A percentile compares a stretch with the other conserved stretches of the same genome.
Conservation (phyloP, 2,113 vertebrate genomes). For the Corvus hawaiiensis region DNA sequence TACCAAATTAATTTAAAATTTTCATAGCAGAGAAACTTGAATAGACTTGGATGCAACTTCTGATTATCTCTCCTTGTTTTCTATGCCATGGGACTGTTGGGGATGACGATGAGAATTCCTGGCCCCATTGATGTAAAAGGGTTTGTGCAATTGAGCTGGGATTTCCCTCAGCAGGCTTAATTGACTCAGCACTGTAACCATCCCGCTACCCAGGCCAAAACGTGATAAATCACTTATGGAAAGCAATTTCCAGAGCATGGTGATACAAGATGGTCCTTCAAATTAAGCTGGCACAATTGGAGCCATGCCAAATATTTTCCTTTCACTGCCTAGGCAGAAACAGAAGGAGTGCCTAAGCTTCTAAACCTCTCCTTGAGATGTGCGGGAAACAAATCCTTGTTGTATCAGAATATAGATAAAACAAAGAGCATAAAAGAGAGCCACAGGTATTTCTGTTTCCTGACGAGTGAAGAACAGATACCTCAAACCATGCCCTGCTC, state of each 20-base stretch:
- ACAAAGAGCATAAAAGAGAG: neutral
- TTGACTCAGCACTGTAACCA: neutral
- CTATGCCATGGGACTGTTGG: neutral
- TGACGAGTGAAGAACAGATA: neutral
- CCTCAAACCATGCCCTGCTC: neutral
- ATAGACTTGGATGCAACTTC: neutral
- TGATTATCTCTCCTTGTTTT: neutral
- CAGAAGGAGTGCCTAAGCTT: neutral
- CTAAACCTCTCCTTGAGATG: neutral
- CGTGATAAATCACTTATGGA: neutral
- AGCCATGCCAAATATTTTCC: neutral
- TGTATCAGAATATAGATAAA: neutral
- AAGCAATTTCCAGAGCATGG: neutral
- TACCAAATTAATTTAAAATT: neutral
- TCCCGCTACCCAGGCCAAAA: neutral
- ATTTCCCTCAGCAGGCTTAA: neutral
- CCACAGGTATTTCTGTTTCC: neutral
- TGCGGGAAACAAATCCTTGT: neutral
- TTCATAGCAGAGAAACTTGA: neutral
- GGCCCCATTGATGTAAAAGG: neutral
- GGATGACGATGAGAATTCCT: neutral
- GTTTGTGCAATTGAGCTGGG: neutral
- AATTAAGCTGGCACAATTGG: neutral
- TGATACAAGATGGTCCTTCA: neutral
- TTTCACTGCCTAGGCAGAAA: neutral